Conservation (phyloP, 2,113 vertebrate species). For the Myxocyprinus asiaticus region DNA sequence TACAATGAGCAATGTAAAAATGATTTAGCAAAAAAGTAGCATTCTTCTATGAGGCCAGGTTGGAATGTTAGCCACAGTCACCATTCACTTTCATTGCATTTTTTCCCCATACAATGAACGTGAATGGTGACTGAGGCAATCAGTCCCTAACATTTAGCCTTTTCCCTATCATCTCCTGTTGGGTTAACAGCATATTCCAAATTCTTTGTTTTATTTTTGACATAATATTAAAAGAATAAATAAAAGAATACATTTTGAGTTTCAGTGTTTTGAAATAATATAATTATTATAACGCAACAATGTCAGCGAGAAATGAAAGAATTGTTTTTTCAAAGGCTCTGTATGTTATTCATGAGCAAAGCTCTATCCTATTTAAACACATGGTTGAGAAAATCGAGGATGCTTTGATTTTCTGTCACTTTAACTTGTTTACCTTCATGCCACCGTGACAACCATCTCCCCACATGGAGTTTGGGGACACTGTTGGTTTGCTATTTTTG, state of each 20-base stretch:
- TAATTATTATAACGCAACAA: not conserved
- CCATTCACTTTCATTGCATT: too few species aligned
- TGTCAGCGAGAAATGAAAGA: not conserved
- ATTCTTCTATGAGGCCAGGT: too few species aligned
- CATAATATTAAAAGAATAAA: too few species aligned
- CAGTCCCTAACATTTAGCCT: too few species aligned
- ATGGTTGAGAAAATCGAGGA: constrained; percentile 31
- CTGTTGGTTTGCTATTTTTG: constrained; percentile 37
- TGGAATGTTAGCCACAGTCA: too few species aligned
- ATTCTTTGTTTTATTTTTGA: too few species aligned
- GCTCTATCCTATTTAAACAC: constrained; percentile 36
- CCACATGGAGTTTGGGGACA: constrained; percentile 25
- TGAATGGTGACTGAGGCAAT: too few species aligned
- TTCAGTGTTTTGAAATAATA: not conserved
- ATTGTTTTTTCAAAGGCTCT: constrained; percentile 25
- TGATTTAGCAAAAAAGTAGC: too few species aligned
- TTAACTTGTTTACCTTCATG: constrained; percentile 36
- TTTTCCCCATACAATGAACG: too few species aligned
- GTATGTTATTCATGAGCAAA: constrained; percentile 21
- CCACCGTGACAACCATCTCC: constrained; percentile 35
- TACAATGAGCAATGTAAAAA: too few species aligned
- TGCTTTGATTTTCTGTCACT: constrained; percentile 34
- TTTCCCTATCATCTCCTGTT: too few species aligned
- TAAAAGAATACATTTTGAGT: not conserved
- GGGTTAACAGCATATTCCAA: too few species aligned